Evolutionary conservation across 1,140 invertebrate species (phyloP).

Genomic region (Bombus cullumanus): DNA sequence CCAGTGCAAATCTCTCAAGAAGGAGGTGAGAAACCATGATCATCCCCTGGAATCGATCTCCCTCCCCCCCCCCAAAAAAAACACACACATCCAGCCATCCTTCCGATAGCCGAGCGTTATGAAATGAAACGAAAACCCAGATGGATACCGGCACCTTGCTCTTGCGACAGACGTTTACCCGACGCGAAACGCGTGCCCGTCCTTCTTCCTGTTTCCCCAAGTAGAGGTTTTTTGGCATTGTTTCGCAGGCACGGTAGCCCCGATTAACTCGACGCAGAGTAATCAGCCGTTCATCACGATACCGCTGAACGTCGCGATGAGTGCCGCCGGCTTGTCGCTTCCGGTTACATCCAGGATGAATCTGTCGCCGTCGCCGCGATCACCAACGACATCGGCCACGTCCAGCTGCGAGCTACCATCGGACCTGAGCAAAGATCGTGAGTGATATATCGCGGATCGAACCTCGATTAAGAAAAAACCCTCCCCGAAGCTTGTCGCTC

Average conservation of each 20-base stretch:
- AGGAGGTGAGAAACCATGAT: slow-evolving; percentile 69
- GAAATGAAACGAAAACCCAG: neutral
- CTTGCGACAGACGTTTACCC: neutral
- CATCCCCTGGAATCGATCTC: neutral
- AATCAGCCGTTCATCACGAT: slow-evolving; percentile 81
- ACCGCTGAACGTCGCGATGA: slow-evolving; percentile 80
- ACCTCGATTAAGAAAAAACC: slow-evolving; percentile 18
- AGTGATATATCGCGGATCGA: slow-evolving; percentile 59
- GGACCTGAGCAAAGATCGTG: slow-evolving; percentile 79
- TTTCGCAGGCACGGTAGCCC: slow-evolving; percentile 70
- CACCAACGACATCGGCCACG: slow-evolving; percentile 62
- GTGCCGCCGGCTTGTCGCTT: slow-evolving; percentile 76
- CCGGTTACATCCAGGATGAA: slow-evolving; percentile 75
- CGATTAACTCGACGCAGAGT: slow-evolving; percentile 74
- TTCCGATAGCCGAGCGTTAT: neutral
- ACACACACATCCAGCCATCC: neutral
- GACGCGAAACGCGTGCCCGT: neutral
- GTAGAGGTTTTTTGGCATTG: slow-evolving; percentile 43
- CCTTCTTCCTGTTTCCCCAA: slow-evolving; percentile 32
- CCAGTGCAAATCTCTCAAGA: slow-evolving; percentile 81
- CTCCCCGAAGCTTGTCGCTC: slow-evolving; percentile 3
- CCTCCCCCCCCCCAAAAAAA: no score
- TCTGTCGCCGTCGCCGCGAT: slow-evolving; percentile 68
- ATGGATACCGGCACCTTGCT: neutral
- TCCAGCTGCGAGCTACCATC: slow-evolving; percentile 75